phyloP scores from a whole-genome alignment of 1,140 invertebrate genomes.

The Ceratosolen solmsi region DNA sequence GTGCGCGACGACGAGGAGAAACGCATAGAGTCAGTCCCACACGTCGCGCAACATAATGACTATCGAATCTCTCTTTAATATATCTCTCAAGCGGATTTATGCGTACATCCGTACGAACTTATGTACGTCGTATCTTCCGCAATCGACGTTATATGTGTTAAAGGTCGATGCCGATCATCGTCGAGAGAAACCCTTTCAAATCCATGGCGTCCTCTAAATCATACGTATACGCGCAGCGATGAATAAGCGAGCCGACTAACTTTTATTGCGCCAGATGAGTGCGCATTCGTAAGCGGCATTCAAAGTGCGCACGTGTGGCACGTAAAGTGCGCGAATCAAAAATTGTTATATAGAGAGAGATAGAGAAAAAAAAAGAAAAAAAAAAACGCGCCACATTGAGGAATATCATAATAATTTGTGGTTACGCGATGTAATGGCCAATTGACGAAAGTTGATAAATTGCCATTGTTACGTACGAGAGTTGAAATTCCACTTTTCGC shows the following conservation, averaged over 20 bases:
- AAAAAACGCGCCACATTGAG: background rate
- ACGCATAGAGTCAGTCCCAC: constrained; percentile 5
- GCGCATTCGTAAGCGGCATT: background rate
- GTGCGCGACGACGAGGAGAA: constrained; percentile 19
- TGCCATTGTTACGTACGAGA: background rate
- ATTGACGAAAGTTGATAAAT: background rate
- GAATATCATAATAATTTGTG: background rate
- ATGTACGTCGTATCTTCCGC: constrained; percentile 13
- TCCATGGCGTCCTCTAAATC: background rate
- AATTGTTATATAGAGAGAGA: too few relatives aligned
- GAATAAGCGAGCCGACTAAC: background rate
- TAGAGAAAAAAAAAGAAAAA: background rate
- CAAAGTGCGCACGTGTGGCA: background rate
- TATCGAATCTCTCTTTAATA: constrained; percentile 38
- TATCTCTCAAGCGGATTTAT: constrained; percentile 27
- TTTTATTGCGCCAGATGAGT: background rate
- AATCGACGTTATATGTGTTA: constrained; percentile 32
- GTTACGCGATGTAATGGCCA: background rate
- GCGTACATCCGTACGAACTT: background rate
- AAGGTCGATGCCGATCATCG: constrained; percentile 45
- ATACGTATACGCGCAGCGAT: constrained; percentile 18
- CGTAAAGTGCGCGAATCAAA: background rate
- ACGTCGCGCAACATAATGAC: constrained; percentile 41
- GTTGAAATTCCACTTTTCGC: background rate
- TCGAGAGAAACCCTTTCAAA: constrained; percentile 26